These are phyloP conservation scores for Lasioglossum albipes DNA, from an alignment of 1,140 invertebrate species.

Conservation along the genomic window DNA sequence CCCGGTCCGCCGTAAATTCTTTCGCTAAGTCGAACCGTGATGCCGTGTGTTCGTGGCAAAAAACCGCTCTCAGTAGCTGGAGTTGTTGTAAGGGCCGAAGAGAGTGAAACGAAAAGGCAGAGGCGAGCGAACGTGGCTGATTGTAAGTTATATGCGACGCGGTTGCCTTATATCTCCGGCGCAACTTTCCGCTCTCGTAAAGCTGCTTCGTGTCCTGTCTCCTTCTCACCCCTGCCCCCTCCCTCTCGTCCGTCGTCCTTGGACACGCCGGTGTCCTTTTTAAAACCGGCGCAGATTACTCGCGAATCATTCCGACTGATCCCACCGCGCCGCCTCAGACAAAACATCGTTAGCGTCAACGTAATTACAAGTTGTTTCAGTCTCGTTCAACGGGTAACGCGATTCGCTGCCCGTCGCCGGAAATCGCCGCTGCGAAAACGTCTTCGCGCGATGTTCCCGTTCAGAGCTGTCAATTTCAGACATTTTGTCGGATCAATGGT, in stretches of 20 bases:
- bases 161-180: conserved; percentile 78
- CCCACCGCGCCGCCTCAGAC: conserved; percentile 9
- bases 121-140: conserved; percentile 70
- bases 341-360: conserved; percentile 47
- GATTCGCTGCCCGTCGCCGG: background rate
- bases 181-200: conserved; percentile 80
- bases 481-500: too few relatives aligned
- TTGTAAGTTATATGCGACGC: conserved; percentile 80
- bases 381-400: conserved; percentile 32
- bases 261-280: conserved; percentile 68
- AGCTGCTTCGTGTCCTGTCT: conserved; percentile 68
- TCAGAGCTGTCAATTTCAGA: too few relatives aligned
- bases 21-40: conserved; percentile 62
- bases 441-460: too few relatives aligned
- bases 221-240: conserved; percentile 62
- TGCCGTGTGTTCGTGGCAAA: conserved; percentile 64
- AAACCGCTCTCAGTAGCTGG: conserved; percentile 52
- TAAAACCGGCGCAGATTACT: conserved; percentile 63
- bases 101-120: conserved; percentile 59
- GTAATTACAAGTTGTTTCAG: conserved; percentile 41
- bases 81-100: conserved; percentile 56
- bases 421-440: background rate
- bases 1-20: conserved; percentile 56
- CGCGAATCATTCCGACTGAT: conserved; percentile 44
- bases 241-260: conserved; percentile 65